A percentile compares a stretch with the other conserved stretches of the same genome.
These are phyloP conservation scores for Thinocorus orbignyianus DNA, from an alignment of 2,113 vertebrate genomes.

Conservation along the genomic window DNA sequence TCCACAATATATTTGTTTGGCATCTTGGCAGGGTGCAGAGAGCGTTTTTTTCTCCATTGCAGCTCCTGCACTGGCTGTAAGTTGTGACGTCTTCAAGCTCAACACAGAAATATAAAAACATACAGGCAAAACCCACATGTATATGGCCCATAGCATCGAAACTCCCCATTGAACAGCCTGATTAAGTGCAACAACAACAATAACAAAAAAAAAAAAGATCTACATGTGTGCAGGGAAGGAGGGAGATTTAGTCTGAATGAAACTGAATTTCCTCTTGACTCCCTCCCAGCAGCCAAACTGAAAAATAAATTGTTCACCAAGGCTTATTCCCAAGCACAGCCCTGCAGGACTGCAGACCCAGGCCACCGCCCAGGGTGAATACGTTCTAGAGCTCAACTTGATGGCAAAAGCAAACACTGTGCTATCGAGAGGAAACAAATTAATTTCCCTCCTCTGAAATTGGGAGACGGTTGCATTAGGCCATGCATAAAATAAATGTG, in stretches of 20 bases:
- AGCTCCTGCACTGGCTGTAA: neutral
- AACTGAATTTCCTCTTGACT: neutral
- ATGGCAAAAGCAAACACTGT: neutral
- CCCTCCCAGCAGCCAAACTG: constrained; percentile 8
- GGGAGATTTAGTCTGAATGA: neutral
- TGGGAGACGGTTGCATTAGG: neutral
- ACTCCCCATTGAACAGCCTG: neutral
- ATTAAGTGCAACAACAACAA: neutral
- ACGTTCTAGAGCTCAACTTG: neutral
- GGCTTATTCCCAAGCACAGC: neutral
- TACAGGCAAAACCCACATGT: neutral
- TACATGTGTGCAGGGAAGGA: neutral
- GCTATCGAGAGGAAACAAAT: neutral
- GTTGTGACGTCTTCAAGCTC: neutral
- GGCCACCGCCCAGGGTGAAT: neutral
- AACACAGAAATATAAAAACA: neutral
- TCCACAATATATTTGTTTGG: neutral
- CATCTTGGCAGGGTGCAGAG: neutral
- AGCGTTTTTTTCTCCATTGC: neutral
- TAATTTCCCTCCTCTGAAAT: neutral
- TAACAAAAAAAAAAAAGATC: neutral
- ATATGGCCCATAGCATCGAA: neutral
- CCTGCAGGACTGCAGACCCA: neutral
- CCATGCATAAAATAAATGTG: constrained; percentile 36
- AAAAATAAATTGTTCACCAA: constrained; percentile 31